Base-by-base conservation (phyloP, 2,888 invertebrate species). In the Andrena praecox region DNA sequence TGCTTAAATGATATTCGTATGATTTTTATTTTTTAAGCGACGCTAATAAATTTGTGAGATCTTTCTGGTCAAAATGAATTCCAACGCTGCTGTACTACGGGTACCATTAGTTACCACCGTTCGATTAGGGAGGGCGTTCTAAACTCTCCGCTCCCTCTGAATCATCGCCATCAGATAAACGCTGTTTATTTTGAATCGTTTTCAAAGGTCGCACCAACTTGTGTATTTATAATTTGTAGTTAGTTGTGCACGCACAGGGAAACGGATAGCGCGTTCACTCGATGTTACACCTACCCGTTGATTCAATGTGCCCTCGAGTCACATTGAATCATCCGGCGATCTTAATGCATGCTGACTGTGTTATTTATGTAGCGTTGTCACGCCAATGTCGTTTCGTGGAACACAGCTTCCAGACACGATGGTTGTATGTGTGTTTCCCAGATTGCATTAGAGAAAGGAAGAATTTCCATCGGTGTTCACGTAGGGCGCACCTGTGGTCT, bases 331-430 rank as follows among this genome's bases (percentile, higher is more conserved):
- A 56, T 56, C 24, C 12, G 50, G 33, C 16, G 48, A 64, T 77
- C 56, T 33, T 29, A 12, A 52, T 80, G 80, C 80, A 80, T 68
- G 80, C 35, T 54, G 50, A 68, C 73, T 80, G 20, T 64, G 67
- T 42, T 27, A 80, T 35, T 80, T 56, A 27, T 67, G 33, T 62
- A 60, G 42, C 50, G 48, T 72, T 68, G 48, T n/a, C 59, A 10
- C 70, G 4, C 12, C 8, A 54, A 16, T 63, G 2, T 29, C 24
- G 60, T 3, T 56, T 50, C 54, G 27, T 29, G 27, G 20, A 42
- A 42, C 16, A 4, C 52, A 52, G 60, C 20, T 8, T 33, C 24
- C 42, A 42, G 54, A 62, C 63, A 33, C 27, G 42, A 42, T 54
- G 60, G 62, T 72, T 24, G 56, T 79, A 56, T 29, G 8, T 24